Base-by-base conservation (phyloP, 2,113 vertebrate genomes). In the Bubo scandiacus region DNA sequence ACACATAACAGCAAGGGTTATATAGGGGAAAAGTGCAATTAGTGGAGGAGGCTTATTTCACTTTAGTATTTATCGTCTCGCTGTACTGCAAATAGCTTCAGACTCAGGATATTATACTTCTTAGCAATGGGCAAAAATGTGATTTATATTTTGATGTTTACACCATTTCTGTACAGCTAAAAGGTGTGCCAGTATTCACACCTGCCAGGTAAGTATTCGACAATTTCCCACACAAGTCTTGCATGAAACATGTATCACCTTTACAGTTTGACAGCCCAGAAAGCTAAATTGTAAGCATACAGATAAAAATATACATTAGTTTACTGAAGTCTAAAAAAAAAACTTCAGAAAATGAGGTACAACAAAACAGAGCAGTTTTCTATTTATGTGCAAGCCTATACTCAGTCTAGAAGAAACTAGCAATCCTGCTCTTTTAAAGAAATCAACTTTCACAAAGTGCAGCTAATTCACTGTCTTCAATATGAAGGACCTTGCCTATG, bases 401-500 rank as follows among this genome's bases (percentile, higher is more conserved):
- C 54, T 95, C 70, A 54, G 51, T 77, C 66, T 96, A 93, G 87
- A 87, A 94, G 92, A 97, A 88, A 66, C 42, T 86, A 92, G 83
- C 51, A 94, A 71, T 40, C 12, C 42, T 92, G 78, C 94, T 96
- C 61, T 97, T 94, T 70, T 65, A 87, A 92, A 94, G 67, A 85
- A 77, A 95, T 81, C 25, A 83, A 81, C 93, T 95, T 93, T 86
- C 74, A 81, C 47, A 79, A 93, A 91, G 75, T 92, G 61, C 62
- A 95, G 70, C 77, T 94, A 90, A 86, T 51, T 88, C 61, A 92
- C 74, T 52, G 45, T 96, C 98, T 98, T 98, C 98, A 98, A 98
- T 98, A 97, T 98, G 98, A 98, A 98, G 97, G 97, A 98, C 81
- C 79, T 94, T 91, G 63, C 81, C 82, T 62, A 49, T 43, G 38